Conservation (phyloP, 2,888 invertebrate species). For the Orchesella flavescens region DNA sequence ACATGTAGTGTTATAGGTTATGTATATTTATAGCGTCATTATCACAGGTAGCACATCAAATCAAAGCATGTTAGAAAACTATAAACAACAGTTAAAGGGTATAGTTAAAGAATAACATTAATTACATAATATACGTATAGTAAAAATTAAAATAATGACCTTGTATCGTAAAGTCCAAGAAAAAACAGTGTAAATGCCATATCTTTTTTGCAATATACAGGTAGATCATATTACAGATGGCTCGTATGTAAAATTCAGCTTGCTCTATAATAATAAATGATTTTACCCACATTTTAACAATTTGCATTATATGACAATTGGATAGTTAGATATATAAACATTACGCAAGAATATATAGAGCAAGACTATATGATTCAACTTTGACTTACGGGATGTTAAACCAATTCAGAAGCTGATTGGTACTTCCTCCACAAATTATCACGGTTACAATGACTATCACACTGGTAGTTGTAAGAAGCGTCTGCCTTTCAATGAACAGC, state of each 20-base stretch:
- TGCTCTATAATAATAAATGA: constrained; percentile 63
- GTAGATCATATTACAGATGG: constrained; percentile 69
- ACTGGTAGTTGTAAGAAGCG: constrained; percentile 96
- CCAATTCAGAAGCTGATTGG: constrained; percentile 92
- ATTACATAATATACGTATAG: too few relatives aligned
- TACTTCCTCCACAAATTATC: constrained; percentile 88
- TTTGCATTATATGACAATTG: too few relatives aligned
- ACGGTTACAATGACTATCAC: constrained; percentile 97
- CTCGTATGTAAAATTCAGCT: constrained; percentile 71
- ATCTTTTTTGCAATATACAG: constrained; percentile 38
- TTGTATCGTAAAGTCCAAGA: constrained; percentile 56
- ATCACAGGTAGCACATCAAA: too few relatives aligned
- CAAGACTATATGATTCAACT: too few relatives aligned
- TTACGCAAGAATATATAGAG: too few relatives aligned
- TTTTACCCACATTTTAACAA: too few relatives aligned
- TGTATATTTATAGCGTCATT: too few relatives aligned
- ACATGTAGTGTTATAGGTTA: too few relatives aligned
- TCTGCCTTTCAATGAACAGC: constrained; percentile 90
- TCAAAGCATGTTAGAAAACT: too few relatives aligned
- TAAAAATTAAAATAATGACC: constrained; percentile 38
- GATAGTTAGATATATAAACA: too few relatives aligned
- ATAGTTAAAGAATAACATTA: too few relatives aligned
- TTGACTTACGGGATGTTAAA: constrained; percentile 95
- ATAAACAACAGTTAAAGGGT: too few relatives aligned
- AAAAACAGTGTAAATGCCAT: constrained; percentile 13